Percentiles rank a stretch among this genome's conserved stretches.
Evolutionary conservation across 2,113 vertebrate genomes (phyloP).

Genomic region (Neogale vison): DNA sequence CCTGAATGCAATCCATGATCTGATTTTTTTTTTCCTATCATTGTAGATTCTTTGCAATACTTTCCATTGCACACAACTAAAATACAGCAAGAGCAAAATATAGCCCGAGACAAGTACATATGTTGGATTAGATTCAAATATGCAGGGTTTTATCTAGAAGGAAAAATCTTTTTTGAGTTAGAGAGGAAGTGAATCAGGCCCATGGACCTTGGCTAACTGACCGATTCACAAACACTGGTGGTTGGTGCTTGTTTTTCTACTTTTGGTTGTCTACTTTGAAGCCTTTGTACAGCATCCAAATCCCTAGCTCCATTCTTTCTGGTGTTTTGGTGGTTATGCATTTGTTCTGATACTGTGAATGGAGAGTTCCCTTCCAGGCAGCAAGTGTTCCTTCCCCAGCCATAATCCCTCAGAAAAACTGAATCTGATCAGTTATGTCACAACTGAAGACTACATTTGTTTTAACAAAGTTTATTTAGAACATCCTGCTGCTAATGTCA

Average conservation of each 20-base stretch:
- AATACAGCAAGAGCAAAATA: constrained; percentile 68
- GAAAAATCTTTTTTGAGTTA: constrained; percentile 71
- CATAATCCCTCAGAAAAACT: constrained; percentile 61
- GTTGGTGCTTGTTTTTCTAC: constrained; percentile 57
- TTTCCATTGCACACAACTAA: constrained; percentile 62
- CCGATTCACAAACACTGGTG: constrained; percentile 48
- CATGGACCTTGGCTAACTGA: constrained; percentile 64
- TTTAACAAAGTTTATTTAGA: constrained; percentile 74
- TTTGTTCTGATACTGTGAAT: constrained; percentile 53
- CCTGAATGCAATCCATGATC: constrained; percentile 31
- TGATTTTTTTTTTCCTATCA: constrained; percentile 18
- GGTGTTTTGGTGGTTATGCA: constrained; percentile 36
- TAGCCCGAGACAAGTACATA: constrained; percentile 55
- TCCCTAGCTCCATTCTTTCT: constrained; percentile 39
- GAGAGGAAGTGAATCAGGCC: constrained; percentile 75
- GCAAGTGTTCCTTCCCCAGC: constrained; percentile 35
- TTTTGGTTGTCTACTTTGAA: constrained; percentile 62
- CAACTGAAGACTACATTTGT: constrained; percentile 58
- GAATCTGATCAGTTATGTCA: constrained; percentile 64
- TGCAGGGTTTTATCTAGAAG: constrained; percentile 73
- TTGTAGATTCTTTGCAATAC: constrained; percentile 54
- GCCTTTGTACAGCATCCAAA: constrained; percentile 42
- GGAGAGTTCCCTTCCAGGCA: constrained; percentile 29
- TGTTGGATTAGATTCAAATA: constrained; percentile 71
- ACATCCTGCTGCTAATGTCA: constrained; percentile 74